These are phyloP conservation scores for Suricata suricatta DNA, from an alignment of 2,113 vertebrate species.

Conservation along the genomic window DNA sequence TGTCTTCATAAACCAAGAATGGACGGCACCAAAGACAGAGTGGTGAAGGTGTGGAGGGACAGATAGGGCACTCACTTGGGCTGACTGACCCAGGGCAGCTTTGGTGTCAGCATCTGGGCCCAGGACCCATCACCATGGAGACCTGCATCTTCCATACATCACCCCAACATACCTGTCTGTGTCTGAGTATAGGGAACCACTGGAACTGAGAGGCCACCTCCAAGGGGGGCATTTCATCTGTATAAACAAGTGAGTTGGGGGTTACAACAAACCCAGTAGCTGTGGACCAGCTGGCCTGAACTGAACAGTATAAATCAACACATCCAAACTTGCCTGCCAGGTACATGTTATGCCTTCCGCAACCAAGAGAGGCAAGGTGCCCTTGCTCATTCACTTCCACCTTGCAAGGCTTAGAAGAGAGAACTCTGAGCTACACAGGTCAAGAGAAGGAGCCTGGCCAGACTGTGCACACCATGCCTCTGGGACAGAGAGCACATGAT, in stretches of 20 bases:
- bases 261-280: neutral
- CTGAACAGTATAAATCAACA: neutral
- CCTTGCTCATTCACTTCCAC: rapidly evolving
- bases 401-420: neutral
- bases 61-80: rapidly evolving
- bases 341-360: neutral
- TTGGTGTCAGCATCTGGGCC: rapidly evolving
- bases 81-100: neutral
- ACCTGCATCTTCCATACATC: neutral
- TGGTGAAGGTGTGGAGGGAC: neutral
- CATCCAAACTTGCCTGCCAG: neutral
- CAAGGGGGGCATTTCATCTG: neutral
- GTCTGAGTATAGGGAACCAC: rapidly evolving
- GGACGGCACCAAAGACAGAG: neutral
- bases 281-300: neutral
- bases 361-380: rapidly evolving
- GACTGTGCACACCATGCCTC: no score
- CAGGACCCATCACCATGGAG: rapidly evolving
- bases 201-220: neutral
- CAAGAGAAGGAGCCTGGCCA: neutral
- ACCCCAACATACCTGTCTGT: rapidly evolving
- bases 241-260: neutral
- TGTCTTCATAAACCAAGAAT: neutral
- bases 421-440: neutral
- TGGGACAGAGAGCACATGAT: rapidly evolving